phyloP scores from a whole-genome alignment of 2,888 invertebrate species.

The Nebria brevicollis region DNA sequence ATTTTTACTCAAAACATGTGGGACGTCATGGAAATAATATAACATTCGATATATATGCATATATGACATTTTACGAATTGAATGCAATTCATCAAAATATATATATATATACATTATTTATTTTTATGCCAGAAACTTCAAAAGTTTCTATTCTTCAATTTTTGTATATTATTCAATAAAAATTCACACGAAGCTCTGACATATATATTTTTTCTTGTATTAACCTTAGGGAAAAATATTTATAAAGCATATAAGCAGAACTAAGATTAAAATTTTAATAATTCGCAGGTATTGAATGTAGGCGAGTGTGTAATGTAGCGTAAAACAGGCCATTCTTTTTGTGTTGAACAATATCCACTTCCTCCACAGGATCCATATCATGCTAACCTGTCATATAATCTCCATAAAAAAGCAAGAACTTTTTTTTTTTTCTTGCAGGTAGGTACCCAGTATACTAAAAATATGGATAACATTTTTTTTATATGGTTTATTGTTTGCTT shows the following conservation, averaged over 20 bases:
- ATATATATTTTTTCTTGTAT: neutral
- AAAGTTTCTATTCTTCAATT: too few relatives aligned
- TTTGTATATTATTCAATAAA: neutral
- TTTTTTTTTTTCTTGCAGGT: neutral
- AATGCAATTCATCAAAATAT: neutral
- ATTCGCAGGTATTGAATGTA: conserved; percentile 1
- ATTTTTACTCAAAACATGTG: conserved; percentile 37
- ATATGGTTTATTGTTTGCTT: conserved; percentile 5
- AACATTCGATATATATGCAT: neutral
- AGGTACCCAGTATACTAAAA: neutral
- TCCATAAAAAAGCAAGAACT: neutral
- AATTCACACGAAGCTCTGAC: conserved; percentile 16
- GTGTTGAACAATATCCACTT: conserved; percentile 1
- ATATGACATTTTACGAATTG: too few relatives aligned
- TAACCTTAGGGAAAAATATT: neutral
- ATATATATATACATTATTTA: neutral
- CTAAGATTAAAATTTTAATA: conserved; percentile 7
- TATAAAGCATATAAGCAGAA: conserved; percentile 8
- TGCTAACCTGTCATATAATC: conserved; percentile 1
- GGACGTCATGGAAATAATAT: conserved; percentile 27
- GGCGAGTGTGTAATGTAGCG: conserved; percentile 15
- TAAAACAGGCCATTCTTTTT: conserved; percentile 13
- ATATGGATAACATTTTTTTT: neutral
- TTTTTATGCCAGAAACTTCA: neutral
- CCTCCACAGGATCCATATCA: conserved; percentile 6